Conservation (phyloP, 1,140 invertebrate species). For the Ptiloglossa arizonensis region DNA sequence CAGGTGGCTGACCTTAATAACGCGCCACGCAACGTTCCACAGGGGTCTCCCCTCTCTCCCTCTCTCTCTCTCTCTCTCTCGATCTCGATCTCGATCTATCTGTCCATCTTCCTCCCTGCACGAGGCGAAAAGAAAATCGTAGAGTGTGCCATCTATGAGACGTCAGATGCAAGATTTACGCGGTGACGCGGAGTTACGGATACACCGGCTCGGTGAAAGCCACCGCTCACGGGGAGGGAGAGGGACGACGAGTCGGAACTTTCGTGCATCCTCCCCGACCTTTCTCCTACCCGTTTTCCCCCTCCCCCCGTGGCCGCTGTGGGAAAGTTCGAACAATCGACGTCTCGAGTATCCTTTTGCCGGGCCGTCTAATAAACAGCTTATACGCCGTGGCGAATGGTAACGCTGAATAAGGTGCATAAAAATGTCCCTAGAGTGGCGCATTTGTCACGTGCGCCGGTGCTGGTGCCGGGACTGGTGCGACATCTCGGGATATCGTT, state of each 20-base stretch:
- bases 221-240: too few species aligned
- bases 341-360: neutral
- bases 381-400: neutral
- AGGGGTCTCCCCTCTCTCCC: conserved; percentile 21
- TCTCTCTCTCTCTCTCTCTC: too few species aligned
- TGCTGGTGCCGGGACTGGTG: neutral
- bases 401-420: neutral
- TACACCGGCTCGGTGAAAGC: conserved; percentile 1
- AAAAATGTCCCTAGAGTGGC: neutral
- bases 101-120: too few species aligned
- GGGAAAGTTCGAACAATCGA: conserved; percentile 60
- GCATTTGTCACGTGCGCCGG: neutral
- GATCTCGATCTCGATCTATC: too few species aligned
- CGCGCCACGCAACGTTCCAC: conserved; percentile 66
- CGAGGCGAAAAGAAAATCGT: conserved; percentile 44
- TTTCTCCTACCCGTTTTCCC: neutral
- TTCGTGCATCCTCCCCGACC: conserved; percentile 16
- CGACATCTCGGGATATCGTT: neutral
- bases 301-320: conserved; percentile 17
- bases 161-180: conserved; percentile 51
- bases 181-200: neutral
- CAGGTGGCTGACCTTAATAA: conserved; percentile 82
- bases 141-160: conserved; percentile 55
- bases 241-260: conserved; percentile 18
- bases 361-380: conserved; percentile 46